Base-by-base conservation (phyloP, 2,113 vertebrate species). In the Otus sunia region DNA sequence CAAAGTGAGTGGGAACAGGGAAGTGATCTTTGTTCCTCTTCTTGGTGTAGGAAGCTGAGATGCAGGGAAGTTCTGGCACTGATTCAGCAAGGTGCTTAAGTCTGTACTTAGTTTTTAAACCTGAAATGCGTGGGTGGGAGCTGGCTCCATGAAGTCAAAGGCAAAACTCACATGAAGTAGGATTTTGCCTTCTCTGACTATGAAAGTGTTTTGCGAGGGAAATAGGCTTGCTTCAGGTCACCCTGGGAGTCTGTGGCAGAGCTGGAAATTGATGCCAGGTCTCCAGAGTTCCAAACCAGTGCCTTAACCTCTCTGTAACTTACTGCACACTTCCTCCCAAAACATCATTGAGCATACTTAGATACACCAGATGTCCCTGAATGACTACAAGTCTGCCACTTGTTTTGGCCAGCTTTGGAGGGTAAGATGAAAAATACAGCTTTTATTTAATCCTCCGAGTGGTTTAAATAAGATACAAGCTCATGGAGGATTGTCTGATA, bases 91-190 rank as follows among this genome's bases (percentile, higher is more conserved):
- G 86, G 52, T 91, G 64, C 60, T 94, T 91, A 95, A 88, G 76
- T 69, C 67, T 79, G 62, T 66, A 79, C 89, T 94, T 97, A 94
- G 85, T 68, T 92, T 88, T 88, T 87, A 66, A 84, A 45, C 91
- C 91, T 94, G 92, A 94, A 91, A 72, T 50, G 91, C 1, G 86
- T 96, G 92, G 95, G 92, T 91, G 89, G 55, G 59, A 95, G 37
- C 86, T 95, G 91, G 95, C 96, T 94, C 94, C 94, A 85, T 32
- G 22, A 45, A 94, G 89, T 95, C 92, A 96, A 94, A 94, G 89
- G 80, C 83, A 95, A 95, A 96, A 91, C 84, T 94, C 94, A 68
- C 76, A 94, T 89, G 95, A 94, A 95, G 91, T 37, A 36, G 58
- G 66, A 88, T 92, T 95, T 95, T 87, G 63, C 71, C 53, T 87